Conservation (phyloP, 2,888 invertebrate species). For the Caenorhabditis virilis region DNA sequence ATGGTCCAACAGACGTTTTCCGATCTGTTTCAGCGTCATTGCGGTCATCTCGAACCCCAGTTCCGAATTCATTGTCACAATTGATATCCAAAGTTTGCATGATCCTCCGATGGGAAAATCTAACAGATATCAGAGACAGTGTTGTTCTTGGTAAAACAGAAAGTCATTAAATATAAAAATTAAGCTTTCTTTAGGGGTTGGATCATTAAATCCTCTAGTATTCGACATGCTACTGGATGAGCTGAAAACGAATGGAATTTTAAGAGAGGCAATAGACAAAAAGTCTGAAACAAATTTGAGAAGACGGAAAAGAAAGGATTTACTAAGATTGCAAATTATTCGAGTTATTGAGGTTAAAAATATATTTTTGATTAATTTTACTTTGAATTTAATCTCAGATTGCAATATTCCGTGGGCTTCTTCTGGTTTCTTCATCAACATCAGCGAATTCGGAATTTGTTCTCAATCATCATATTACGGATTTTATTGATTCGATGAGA, state of each 20-base stretch:
- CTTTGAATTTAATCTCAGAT: constrained; percentile 3
- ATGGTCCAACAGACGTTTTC: constrained; percentile 41
- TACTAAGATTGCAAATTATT: constrained; percentile 86
- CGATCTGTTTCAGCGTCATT: constrained; percentile 49
- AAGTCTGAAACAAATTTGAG: constrained; percentile 86
- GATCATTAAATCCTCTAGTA: constrained; percentile 91
- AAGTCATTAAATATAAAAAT: neutral
- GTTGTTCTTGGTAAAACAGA: constrained; percentile 80
- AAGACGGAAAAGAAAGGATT: constrained; percentile 85
- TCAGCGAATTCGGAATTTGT: constrained; percentile 75
- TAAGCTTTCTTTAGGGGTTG: constrained; percentile 72
- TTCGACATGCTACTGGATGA: constrained; percentile 98
- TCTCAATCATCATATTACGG: constrained; percentile 84
- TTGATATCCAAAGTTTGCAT: constrained; percentile 72
- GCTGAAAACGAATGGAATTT: constrained; percentile 77
- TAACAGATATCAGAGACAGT: constrained; percentile 89
- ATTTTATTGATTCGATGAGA: constrained; percentile 92
- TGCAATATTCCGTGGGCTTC: constrained; percentile 57
- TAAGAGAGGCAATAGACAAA: constrained; percentile 80
- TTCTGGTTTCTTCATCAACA: constrained; percentile 78
- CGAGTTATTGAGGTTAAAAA: constrained; percentile 78
- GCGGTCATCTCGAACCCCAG: constrained; percentile 28
- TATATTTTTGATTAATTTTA: neutral
- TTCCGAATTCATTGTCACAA: constrained; percentile 36
- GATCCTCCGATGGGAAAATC: constrained; percentile 84